phyloP scores from a whole-genome alignment of 2,888 invertebrate genomes.

The Drosophila prolongata region DNA sequence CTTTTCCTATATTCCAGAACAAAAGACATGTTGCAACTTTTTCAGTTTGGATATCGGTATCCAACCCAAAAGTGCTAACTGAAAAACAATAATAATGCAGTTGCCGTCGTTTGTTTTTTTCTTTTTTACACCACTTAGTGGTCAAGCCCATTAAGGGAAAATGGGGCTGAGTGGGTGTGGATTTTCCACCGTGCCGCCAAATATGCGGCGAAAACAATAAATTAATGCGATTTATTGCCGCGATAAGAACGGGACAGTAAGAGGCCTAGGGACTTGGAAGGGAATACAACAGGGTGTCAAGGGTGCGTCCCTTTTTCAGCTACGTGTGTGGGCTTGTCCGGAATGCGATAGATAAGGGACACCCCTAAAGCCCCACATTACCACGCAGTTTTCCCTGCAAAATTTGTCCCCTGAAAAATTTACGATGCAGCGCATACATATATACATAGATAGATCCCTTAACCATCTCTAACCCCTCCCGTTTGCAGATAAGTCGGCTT shows the following conservation, averaged over 20 bases:
- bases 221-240: constrained; percentile 83
- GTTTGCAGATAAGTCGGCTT: constrained; percentile 57
- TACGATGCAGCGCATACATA: constrained; percentile 25
- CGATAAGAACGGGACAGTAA: constrained; percentile 72
- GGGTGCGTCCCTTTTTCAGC: constrained; percentile 41
- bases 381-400: constrained; percentile 51
- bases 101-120: constrained; percentile 12
- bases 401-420: constrained; percentile 53
- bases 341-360: constrained; percentile 55
- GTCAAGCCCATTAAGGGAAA: constrained; percentile 75
- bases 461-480: constrained; percentile 8
- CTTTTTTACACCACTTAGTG: constrained; percentile 7
- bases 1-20: not conserved
- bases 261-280: constrained; percentile 30
- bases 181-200: constrained; percentile 64
- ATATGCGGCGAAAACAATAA: constrained; percentile 82
- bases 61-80: constrained; percentile 66
- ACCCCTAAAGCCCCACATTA: constrained; percentile 4
- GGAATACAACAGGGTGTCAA: constrained; percentile 38
- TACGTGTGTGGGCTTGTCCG: constrained; percentile 63
- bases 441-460: not conserved
- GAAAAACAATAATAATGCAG: constrained; percentile 70
- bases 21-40: constrained; percentile 23
- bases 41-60: constrained; percentile 15
- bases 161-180: constrained; percentile 44